Evolutionary conservation across 2,113 vertebrate species (phyloP), one percentile per base, ranked within the genome.

Genomic region (Nansenia antarctica): DNA sequence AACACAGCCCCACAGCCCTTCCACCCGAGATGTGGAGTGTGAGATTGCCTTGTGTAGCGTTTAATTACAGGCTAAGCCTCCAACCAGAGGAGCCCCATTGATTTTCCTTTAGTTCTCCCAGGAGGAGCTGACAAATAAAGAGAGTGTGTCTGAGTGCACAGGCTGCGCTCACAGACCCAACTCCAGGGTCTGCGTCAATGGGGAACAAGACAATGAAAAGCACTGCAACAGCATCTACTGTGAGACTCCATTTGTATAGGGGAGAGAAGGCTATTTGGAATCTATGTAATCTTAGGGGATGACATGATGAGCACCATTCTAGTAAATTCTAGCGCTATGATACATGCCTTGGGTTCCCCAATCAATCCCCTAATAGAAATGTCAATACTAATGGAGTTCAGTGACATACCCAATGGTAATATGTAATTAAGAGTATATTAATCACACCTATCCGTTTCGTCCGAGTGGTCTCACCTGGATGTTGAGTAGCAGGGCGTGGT

Each of bases 401-500:
- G n/a, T n/a, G n/a, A n/a, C n/a, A n/a, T n/a, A n/a, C n/a, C n/a
- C n/a, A n/a, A n/a, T n/a, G n/a, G n/a, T n/a, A n/a, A n/a, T n/a
- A n/a, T n/a, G n/a, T n/a, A n/a, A n/a, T n/a, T n/a, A n/a, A n/a
- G n/a, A n/a, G 45, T 49, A 49, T 14, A 20, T 49, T 42, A 4
- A 12, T 2, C 45, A 20, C 35, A n/a, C n/a, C n/a, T n/a, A n/a
- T n/a, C n/a, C n/a, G n/a, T 20, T 49, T 20, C 2, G 45, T 49
- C 14, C 15, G 32, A 24, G 2, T 29, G 1, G 24, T 7, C 88
- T 89, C 69, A 98, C 97, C 92, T 96, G 87, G 59, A 95, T 91
- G 74, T 89, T 94, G 60, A 99, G 94, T 64, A 97, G 91, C 70
- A 98, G 87, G 30, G 94, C 92, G 78, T 99, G 96, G 85, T 97